phyloP scores from a whole-genome alignment of 2,888 invertebrate genomes.

The Tortrix viridana region DNA sequence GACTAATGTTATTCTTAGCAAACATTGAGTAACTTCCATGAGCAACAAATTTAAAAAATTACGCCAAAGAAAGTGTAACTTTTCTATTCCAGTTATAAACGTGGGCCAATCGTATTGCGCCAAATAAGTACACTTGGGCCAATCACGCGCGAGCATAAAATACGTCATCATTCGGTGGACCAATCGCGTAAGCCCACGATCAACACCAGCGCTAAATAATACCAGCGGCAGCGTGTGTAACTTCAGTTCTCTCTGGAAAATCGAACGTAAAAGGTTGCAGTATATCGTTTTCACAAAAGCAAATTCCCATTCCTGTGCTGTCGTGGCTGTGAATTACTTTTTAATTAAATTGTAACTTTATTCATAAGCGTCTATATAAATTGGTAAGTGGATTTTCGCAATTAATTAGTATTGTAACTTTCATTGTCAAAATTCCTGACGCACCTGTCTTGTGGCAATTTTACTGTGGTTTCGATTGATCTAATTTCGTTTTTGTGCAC shows the following conservation, averaged over 20 bases:
- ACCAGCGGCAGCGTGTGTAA: constrained; percentile 72
- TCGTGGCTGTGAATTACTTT: constrained; percentile 63
- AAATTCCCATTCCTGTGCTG: constrained; percentile 62
- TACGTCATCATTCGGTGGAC: constrained; percentile 75
- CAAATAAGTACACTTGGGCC: constrained; percentile 82
- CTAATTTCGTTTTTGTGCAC: constrained; percentile 14
- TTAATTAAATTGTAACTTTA: constrained; percentile 47
- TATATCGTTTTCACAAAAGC: constrained; percentile 52
- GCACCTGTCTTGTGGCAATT: constrained; percentile 30
- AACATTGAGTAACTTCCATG: constrained; percentile 17
- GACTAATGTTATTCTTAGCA: neutral
- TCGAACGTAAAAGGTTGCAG: constrained; percentile 62
- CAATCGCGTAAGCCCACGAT: constrained; percentile 86
- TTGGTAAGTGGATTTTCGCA: constrained; percentile 54
- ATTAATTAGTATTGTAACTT: neutral
- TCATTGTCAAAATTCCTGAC: constrained; percentile 23
- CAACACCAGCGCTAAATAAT: constrained; percentile 83
- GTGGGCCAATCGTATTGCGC: constrained; percentile 87
- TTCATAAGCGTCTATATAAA: constrained; percentile 45
- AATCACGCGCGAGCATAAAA: constrained; percentile 62
- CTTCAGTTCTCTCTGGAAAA: constrained; percentile 76
- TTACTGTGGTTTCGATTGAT: neutral
- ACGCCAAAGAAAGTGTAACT: constrained; percentile 55
- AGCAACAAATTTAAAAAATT: constrained; percentile 57
- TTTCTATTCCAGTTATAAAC: constrained; percentile 75